Base-by-base conservation (phyloP, 1,140 invertebrate genomes). In the Oppia nitens region DNA sequence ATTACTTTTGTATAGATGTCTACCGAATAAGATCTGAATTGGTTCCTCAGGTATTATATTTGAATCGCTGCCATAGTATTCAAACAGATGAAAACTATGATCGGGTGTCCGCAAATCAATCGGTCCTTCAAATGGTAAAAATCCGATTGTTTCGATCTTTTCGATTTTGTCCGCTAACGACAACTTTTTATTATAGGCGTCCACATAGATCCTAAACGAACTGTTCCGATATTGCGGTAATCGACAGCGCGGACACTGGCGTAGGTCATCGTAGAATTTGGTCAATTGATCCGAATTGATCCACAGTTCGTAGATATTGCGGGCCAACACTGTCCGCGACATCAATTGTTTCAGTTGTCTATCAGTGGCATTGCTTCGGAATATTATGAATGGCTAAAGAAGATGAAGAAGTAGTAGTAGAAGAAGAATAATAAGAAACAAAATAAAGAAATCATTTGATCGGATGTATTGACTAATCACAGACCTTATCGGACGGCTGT, bases 161-260 rank as follows among this genome's bases (percentile, higher is more conserved):
- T 82, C 72, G 27, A 91, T 72, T 77, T 92, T 92, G 65, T 88
- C 81, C 45, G 73, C 71, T 67, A 83, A 81, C 14, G 76, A 76
- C 61, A 87, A 82, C 72, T 85, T 85, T 68, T 83, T 88, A 68
- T 87, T 85, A 72, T 87, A 92, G 6, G 83, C 83, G 72, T 92
- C 87, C 14, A 93, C 84, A 62, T 80, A 77, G n/a, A 92, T 78
- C 75, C 83, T 57, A 60, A 66, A 65, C 9, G 64, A 63, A 48
- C 47, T 25, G 32, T 61, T 47, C 23, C 12, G 4, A 58, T 25
- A 45, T 48, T 40, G 20, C 14, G 20, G 2, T 6, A 47, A 9
- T 11, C 29, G 25, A 49, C 25, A 40, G 2, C 27, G 23, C 11
- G 27, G 2, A 14, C 49, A 57, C 9, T 20, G 4, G 14, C 25